Percentiles rank a stretch among this genome's conserved stretches.
Evolutionary conservation across 2,113 vertebrate genomes (phyloP).

Genomic region (Aleadryas rufinucha): DNA sequence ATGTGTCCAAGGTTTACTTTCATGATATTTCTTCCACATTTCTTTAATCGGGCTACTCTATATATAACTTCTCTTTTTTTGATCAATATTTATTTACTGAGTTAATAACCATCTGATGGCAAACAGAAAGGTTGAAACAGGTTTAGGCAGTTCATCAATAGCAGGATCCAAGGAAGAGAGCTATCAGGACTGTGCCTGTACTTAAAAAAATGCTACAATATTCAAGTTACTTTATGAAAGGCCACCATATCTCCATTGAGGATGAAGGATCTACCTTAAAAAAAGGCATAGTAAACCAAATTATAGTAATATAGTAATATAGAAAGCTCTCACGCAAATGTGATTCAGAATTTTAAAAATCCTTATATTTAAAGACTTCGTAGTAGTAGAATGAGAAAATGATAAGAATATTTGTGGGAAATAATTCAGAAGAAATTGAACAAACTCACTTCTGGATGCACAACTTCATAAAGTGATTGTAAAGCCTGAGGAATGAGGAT

Average conservation of each 20-base stretch:
- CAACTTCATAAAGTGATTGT: neutral
- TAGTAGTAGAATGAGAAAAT: neutral
- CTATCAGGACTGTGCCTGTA: neutral
- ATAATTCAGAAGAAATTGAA: neutral
- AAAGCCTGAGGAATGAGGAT: neutral
- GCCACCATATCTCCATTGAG: neutral
- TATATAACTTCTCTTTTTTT: neutral
- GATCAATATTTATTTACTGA: neutral
- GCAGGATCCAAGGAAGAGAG: neutral
- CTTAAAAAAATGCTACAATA: neutral
- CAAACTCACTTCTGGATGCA: neutral
- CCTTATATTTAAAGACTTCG: neutral
- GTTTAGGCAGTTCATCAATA: neutral
- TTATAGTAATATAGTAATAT: neutral
- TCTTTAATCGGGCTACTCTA: neutral
- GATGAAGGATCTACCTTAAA: neutral
- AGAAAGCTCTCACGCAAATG: neutral
- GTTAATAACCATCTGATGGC: neutral
- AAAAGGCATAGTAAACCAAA: neutral
- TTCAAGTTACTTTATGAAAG: neutral
- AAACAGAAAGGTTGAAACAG: neutral
- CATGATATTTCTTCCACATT: neutral
- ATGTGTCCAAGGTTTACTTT: neutral
- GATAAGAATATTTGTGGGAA: neutral
- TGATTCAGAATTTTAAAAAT: neutral